These are phyloP conservation scores for Brachyalestes nurse DNA, from an alignment of 2,797 vertebrate species.

Conservation along the genomic window DNA sequence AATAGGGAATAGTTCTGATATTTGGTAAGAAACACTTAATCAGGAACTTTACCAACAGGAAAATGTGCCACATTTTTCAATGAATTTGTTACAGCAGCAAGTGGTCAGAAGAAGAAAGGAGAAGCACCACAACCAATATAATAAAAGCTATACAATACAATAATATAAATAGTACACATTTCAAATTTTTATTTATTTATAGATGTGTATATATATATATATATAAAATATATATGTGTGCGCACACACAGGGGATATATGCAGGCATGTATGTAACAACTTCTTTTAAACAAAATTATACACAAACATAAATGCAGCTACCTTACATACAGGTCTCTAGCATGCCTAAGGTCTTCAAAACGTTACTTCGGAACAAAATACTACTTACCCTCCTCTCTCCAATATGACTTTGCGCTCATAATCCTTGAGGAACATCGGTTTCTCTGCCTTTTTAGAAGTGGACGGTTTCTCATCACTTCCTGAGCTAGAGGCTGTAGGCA, in stretches of 20 bases:
- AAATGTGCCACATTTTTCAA: too few relatives aligned
- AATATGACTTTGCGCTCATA: constrained; percentile 90
- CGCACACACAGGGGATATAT: too few relatives aligned
- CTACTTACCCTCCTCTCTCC: constrained; percentile 86
- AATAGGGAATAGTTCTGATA: not conserved
- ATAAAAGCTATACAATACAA: too few relatives aligned
- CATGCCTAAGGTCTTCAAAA: not conserved
- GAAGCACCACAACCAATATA: too few relatives aligned
- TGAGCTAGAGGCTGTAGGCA: constrained; percentile 53
- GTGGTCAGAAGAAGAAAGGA: too few relatives aligned
- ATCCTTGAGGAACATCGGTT: constrained; percentile 89
- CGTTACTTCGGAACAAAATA: not conserved
- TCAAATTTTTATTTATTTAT: too few relatives aligned
- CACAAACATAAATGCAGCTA: not conserved
- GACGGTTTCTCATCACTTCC: constrained; percentile 64
- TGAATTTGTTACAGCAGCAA: too few relatives aligned
- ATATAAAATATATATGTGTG: too few relatives aligned
- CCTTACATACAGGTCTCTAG: not conserved
- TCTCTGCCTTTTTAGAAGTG: constrained; percentile 72
- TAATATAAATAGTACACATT: too few relatives aligned
- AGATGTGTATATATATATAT: too few relatives aligned
- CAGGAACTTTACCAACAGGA: not conserved
- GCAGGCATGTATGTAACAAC: too few relatives aligned
- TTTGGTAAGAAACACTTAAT: not conserved
- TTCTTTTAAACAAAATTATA: too few relatives aligned